Conservation (phyloP, 2,888 invertebrate species). For the Dione vanillae region DNA sequence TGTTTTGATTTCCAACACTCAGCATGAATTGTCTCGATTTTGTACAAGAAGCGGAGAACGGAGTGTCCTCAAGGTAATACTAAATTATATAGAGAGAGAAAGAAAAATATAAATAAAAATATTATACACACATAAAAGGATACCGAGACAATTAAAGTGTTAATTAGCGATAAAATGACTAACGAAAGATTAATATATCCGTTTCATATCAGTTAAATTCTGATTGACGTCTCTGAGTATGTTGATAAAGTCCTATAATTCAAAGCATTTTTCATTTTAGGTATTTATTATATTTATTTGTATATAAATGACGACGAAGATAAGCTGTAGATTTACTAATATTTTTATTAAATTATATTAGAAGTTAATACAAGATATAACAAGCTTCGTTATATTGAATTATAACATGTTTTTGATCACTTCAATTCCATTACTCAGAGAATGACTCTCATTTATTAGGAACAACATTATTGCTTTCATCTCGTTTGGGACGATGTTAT, state of each 20-base stretch:
- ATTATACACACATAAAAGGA: too few species aligned
- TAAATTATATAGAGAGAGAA: too few species aligned
- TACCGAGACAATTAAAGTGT: too few species aligned
- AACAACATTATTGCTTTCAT: not conserved
- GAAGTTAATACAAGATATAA: not conserved
- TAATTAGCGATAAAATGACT: too few species aligned
- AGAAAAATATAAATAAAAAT: too few species aligned
- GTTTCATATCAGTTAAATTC: not conserved
- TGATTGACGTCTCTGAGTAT: not conserved
- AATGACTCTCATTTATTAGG: not conserved
- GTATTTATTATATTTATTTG: not conserved
- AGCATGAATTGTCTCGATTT: too few species aligned
- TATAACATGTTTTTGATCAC: not conserved
- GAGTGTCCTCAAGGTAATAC: too few species aligned
- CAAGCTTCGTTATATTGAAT: not conserved
- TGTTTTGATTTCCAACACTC: too few species aligned
- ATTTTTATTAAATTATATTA: slow-evolving; percentile 1
- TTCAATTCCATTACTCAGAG: slow-evolving; percentile 1
- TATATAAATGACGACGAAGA: not conserved
- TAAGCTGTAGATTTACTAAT: not conserved
- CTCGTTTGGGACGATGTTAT: not conserved
- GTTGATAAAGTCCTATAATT: too few species aligned
- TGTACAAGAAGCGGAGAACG: too few species aligned
- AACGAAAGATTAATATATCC: not conserved
- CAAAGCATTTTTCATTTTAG: too few species aligned